Conservation (phyloP, 2,113 vertebrate species). For the Poicephalus meyeri region DNA sequence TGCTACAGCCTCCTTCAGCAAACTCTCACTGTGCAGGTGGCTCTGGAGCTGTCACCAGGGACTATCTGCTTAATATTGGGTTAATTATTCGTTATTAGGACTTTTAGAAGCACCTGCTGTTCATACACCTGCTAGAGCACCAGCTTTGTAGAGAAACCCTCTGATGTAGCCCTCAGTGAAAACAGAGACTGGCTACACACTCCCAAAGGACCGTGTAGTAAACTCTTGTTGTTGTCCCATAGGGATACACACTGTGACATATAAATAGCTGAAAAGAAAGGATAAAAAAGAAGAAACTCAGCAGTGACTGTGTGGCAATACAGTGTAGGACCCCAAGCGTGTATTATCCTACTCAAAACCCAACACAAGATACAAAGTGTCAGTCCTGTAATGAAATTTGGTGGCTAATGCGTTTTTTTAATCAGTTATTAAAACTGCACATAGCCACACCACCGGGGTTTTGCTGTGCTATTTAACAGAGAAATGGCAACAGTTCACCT, state of each 20-base stretch:
- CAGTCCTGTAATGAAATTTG: not conserved
- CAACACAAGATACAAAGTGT: not conserved
- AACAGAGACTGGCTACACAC: rapidly evolving
- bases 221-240: not conserved
- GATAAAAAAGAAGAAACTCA: not conserved
- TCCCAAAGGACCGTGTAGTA: not conserved
- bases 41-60: not conserved
- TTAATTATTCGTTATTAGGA: not conserved
- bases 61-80: not conserved
- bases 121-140: not conserved
- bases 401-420: not conserved
- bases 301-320: not conserved
- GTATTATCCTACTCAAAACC: not conserved
- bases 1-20: not conserved
- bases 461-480: not conserved
- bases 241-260: not conserved
- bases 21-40: not conserved
- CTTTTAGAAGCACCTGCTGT: not conserved
- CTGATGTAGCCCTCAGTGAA: not conserved
- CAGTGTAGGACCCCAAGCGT: not conserved
- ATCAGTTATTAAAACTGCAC: not conserved
- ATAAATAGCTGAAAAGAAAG: not conserved
- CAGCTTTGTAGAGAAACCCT: not conserved
- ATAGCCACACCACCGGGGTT: not conserved
- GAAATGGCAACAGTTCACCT: not conserved